These are phyloP conservation scores for Pycnonotus jocosus DNA, from an alignment of 2,113 vertebrate genomes.

Conservation along the genomic window DNA sequence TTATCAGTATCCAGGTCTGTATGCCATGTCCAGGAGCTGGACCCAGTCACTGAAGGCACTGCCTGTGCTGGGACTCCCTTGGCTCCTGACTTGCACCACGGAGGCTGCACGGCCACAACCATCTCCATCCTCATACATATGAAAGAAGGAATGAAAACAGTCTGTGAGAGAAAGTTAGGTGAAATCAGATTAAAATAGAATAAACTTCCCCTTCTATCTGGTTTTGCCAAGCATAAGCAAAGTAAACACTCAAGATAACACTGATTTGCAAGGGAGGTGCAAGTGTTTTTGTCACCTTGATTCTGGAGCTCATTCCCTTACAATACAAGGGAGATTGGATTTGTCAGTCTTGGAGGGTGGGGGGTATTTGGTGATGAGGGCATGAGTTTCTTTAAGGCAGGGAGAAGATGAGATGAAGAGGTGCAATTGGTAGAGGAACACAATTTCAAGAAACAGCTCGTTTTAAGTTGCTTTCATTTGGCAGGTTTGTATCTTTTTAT, in stretches of 20 bases:
- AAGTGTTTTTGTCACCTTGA: rapidly evolving
- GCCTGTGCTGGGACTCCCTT: background rate
- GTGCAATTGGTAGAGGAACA: background rate
- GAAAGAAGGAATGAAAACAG: background rate
- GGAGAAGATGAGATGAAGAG: background rate
- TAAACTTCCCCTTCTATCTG: background rate
- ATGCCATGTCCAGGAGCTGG: background rate
- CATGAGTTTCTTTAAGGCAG: background rate
- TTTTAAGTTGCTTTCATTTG: background rate
- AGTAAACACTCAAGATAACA: background rate
- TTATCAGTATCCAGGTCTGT: background rate
- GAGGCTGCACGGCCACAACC: rapidly evolving
- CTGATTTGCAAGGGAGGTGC: background rate
- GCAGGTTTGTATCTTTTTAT: background rate
- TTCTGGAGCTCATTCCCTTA: background rate
- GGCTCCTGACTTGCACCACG: background rate
- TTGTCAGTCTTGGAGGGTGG: background rate
- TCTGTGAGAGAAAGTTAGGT: background rate
- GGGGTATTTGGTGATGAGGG: background rate
- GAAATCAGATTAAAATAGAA: background rate
- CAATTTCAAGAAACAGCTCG: background rate
- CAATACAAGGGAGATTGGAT: background rate
- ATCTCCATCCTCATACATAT: background rate
- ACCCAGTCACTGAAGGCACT: background rate
- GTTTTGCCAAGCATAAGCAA: background rate